Percentiles rank a stretch among this genome's conserved stretches.
These are phyloP conservation scores for Hydrotaea diabolus DNA, from an alignment of 2,888 invertebrate genomes.

Conservation along the genomic window DNA sequence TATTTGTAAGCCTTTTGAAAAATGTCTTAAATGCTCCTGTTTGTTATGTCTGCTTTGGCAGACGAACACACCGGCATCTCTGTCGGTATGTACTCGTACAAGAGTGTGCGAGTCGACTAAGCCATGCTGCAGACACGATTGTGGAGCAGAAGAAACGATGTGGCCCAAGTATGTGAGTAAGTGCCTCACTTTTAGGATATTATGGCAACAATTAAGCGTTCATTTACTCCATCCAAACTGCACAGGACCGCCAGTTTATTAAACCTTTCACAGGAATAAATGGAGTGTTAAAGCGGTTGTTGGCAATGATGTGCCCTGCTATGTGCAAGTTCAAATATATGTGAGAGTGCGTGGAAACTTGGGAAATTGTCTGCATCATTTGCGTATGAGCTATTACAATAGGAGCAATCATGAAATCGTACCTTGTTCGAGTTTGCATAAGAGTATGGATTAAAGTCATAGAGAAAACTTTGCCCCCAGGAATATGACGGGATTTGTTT, in stretches of 20 bases:
- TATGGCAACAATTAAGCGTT: constrained; percentile 52
- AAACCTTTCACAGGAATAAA: constrained; percentile 30
- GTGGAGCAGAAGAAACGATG: background rate
- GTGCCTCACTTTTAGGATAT: constrained; percentile 42
- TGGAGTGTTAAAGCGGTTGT: constrained; percentile 24
- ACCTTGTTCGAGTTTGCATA: no score
- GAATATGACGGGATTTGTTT: no score
- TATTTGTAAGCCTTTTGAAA: constrained; percentile 62
- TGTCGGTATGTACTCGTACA: background rate
- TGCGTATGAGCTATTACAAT: background rate
- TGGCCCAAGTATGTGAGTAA: constrained; percentile 21
- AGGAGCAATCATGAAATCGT: no score
- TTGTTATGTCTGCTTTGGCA: constrained; percentile 14
- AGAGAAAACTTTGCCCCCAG: no score
- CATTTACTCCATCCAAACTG: constrained; percentile 52
- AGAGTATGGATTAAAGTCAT: no score
- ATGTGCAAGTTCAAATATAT: no score
- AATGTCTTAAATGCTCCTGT: constrained; percentile 25
- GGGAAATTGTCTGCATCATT: constrained; percentile 15
- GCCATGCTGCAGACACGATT: background rate
- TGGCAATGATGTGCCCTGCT: background rate
- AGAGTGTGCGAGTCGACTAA: background rate
- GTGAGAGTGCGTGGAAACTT: background rate
- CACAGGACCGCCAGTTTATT: constrained; percentile 34
- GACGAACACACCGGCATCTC: background rate